Percentiles rank a stretch among this genome's conserved stretches.
These are phyloP conservation scores for Ectemnius cavifrons DNA, from an alignment of 2,888 invertebrate species.

Conservation along the genomic window DNA sequence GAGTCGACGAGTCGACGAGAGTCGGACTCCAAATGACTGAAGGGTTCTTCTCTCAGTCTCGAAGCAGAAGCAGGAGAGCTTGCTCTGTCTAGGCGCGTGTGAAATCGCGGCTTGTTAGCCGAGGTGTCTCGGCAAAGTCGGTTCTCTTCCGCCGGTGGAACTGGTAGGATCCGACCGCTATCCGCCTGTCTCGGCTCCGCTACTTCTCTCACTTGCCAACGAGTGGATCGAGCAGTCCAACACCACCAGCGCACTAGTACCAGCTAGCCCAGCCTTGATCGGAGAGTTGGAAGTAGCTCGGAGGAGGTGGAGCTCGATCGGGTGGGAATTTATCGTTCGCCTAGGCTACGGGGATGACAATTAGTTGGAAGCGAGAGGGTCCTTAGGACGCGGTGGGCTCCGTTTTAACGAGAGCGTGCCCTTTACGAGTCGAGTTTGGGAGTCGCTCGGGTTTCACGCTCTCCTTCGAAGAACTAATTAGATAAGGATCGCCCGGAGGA, in stretches of 20 bases:
- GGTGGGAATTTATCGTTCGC: conserved; percentile 49
- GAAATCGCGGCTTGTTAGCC: conserved; percentile 59
- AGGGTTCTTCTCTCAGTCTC: too few relatives aligned
- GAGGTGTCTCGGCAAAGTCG: conserved; percentile 45
- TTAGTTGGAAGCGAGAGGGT: conserved; percentile 48
- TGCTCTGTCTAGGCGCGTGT: conserved; percentile 43
- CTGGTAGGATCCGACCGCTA: conserved; percentile 31
- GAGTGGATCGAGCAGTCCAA: conserved; percentile 46
- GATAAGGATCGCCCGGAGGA: conserved; percentile 53
- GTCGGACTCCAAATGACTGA: too few relatives aligned
- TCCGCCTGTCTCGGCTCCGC: conserved; percentile 11
- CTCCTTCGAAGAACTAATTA: conserved; percentile 55
- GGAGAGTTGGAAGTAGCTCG: conserved; percentile 34
- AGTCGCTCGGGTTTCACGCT: conserved; percentile 55
- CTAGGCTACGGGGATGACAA: conserved; percentile 49
- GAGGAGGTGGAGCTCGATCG: conserved; percentile 22
- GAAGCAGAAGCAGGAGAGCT: too few relatives aligned
- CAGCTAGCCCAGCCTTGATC: conserved; percentile 25
- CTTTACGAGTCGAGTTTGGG: conserved; percentile 52
- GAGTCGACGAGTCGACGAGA: too few relatives aligned
- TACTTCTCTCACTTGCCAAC: background rate
- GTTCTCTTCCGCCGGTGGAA: conserved; percentile 47
- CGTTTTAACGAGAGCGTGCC: conserved; percentile 52
- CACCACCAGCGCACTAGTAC: conserved; percentile 17
- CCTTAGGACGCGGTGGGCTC: conserved; percentile 37